A percentile compares a stretch with the other conserved stretches of the same genome.
phyloP scores from a whole-genome alignment of 2,888 invertebrate genomes.

The Halictus quadricinctus region DNA sequence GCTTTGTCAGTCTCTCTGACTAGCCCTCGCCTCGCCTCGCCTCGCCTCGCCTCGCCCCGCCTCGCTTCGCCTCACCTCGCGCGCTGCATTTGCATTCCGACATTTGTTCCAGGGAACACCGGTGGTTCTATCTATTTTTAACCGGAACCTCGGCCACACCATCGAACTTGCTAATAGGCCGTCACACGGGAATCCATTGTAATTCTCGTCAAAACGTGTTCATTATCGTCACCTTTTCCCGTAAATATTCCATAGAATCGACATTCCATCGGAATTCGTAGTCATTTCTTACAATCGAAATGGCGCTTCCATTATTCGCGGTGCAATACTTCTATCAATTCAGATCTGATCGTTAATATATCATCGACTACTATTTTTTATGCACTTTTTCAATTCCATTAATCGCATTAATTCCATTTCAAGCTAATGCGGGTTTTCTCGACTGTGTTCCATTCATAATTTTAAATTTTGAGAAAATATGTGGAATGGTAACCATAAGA shows the following conservation, averaged over 20 bases:
- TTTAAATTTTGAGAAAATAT: too few species aligned
- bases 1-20: constrained; percentile 77
- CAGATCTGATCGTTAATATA: not conserved
- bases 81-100: constrained; percentile 78
- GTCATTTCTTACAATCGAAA: not conserved
- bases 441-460: too few species aligned
- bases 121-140: constrained; percentile 70
- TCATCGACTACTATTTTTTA: not conserved
- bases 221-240: not conserved
- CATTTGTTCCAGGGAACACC: constrained; percentile 72
- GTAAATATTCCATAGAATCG: not conserved
- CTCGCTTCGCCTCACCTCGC: constrained; percentile 60
- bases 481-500: too few species aligned
- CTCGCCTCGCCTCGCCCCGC: constrained; percentile 34
- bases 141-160: constrained; percentile 54
- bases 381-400: too few species aligned
- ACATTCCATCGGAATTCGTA: not conserved
- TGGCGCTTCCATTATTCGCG: not conserved
- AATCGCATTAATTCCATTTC: not conserved
- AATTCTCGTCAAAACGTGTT: not conserved
- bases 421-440: too few species aligned
- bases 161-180: constrained; percentile 28
- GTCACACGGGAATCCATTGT: constrained; percentile 32
- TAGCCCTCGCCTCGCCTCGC: constrained; percentile 64
- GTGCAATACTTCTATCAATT: not conserved